Base-by-base conservation (phyloP, 2,888 invertebrate species). In the Eulithis prunata region DNA sequence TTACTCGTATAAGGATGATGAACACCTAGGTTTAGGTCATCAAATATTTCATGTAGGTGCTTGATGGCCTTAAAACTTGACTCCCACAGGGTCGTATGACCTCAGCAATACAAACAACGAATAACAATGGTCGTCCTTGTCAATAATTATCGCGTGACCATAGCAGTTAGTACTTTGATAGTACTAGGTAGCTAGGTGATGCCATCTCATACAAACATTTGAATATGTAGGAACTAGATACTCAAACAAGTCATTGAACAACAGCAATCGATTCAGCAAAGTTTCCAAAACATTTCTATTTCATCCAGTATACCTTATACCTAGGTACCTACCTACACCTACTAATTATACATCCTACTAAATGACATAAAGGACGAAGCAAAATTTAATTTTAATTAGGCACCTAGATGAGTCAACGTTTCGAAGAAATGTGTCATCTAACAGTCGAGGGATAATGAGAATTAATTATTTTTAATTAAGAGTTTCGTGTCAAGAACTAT, bases 41-140 rank as follows among this genome's bases (percentile, higher is more conserved):
- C 62, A 49, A 54, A 54, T 53, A 53, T 51, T 47, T 12, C 49
- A 51, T 56, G 54, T 62, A 62, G 12, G 45, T 45, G 11, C 41
- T 64, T 54, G 51, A n/a, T 46, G 32, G 56, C 64, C 56, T 52
- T 57, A 67, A 52, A 47, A 58, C 41, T 10, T 43, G 3, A 56
- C 51, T 69, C 70, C 71, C 73, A 59, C 67, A 65, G 71, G 72
- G 64, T 56, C 61, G 41, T 38, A 28, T 64, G 70, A 71, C 70
- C 72, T 73, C 67, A 67, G 61, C 57, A 77, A 76, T 74, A 64
- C 64, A 56, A 71, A 70, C 71, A 71, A 64, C 51, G 73, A 74
- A 75, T 74, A 72, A 71, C 71, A 75, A 76, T 69, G 59, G 74
- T 66, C 57, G 75, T 69, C 76, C 76, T 76, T 73, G 75, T 66